Evolutionary conservation across 2,797 vertebrate genomes (phyloP), one percentile per base, ranked within the genome.

Genomic region (Lutra lutra): DNA sequence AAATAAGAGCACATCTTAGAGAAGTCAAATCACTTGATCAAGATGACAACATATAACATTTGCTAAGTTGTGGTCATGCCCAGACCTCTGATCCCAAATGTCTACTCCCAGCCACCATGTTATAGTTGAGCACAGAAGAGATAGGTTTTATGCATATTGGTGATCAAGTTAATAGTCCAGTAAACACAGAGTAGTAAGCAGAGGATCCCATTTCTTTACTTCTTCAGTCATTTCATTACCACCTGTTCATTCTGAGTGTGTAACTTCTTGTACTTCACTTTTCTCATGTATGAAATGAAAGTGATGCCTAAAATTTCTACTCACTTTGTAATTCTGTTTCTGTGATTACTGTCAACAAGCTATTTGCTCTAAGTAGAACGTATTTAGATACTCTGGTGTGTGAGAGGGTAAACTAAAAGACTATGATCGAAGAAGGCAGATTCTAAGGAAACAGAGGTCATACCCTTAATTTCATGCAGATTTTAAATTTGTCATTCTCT

Each of bases 161-260:
- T 12, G 38, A 86, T 35, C 13, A 48, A 4, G 9, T 46, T 58
- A 95, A 29, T 82, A 40, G 4, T 20, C 17, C 25, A 73, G 9
- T 58, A 70, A 77, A 35, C 27, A 17, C 48, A 54, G 27, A 75
- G 27, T n/a, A 38, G 4, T 84, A 56, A 46, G 11, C 73, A 62
- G 5, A 87, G 4, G 73, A 11, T 12, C 43, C 4, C 29, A 32
- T 1, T 5, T 56, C 1, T 80, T 46, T 90, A n/a, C 64, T 64
- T 58, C 48, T 93, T 97, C 29, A 66, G 25, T 62, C 35, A 58
- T 94, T 89, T 84, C 8, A 83, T 77, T 92, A 93, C 94, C 70
- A n/a, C 1, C 0, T 86, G 5, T 72, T 93, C 27, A 43, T 86
- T 56, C 10, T 48, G 7, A 58, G 54, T 66, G 2, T 87, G 15